Evolutionary conservation across 2,888 invertebrate species (phyloP).

Genomic region (Drosophila differens): DNA sequence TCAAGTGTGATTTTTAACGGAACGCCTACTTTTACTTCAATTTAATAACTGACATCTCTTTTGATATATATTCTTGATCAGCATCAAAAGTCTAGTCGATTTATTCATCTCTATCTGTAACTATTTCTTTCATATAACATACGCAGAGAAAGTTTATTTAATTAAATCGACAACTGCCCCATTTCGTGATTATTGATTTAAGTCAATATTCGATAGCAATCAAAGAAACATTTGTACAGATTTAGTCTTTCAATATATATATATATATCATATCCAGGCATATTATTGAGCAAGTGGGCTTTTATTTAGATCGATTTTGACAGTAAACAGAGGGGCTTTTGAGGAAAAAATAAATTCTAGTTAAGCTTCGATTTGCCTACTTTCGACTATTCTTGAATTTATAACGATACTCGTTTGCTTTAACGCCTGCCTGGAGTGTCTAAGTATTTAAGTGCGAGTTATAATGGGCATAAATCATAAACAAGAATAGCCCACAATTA

Average conservation of each 20-base stretch:
- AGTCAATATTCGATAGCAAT: background rate
- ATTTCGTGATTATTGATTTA: background rate
- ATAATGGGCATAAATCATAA: conserved; percentile 64
- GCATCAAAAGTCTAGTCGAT: background rate
- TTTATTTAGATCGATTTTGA: background rate
- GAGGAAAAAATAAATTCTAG: background rate
- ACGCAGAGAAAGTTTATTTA: background rate
- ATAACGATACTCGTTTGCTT: background rate
- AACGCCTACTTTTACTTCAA: background rate
- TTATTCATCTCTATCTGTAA: background rate
- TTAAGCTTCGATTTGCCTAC: background rate
- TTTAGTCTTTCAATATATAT: background rate
- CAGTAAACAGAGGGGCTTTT: background rate
- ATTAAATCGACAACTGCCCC: background rate
- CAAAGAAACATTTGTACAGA: background rate
- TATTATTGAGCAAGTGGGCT: background rate
- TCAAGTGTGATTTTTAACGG: background rate
- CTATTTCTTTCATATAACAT: background rate
- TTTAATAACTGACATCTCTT: background rate
- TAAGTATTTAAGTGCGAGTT: background rate
- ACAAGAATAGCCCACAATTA: conserved; percentile 55
- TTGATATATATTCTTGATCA: background rate
- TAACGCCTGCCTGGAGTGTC: background rate
- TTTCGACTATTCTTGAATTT: background rate
- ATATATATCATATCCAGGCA: background rate